Conservation (phyloP, 2,113 vertebrate genomes). For the Mobula birostris region DNA sequence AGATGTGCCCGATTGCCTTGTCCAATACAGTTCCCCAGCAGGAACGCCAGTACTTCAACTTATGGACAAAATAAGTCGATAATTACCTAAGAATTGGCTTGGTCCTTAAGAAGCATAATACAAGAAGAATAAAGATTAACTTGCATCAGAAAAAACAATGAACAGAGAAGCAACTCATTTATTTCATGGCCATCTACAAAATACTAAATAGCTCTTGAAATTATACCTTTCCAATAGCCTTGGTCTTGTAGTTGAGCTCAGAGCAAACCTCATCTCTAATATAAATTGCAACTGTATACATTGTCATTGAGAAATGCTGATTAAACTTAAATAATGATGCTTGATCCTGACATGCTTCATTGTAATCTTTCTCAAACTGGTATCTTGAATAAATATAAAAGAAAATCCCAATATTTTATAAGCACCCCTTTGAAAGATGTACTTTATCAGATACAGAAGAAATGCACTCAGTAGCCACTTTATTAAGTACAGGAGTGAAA, state of each 20-base stretch:
- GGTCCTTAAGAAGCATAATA: slow-evolving; percentile 31
- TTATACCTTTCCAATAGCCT: background rate
- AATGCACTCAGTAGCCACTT: too few species aligned
- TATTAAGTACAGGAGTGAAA: too few species aligned
- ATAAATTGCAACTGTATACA: background rate
- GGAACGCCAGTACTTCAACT: background rate
- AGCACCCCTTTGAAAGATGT: too few species aligned
- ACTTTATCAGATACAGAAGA: too few species aligned
- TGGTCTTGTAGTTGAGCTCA: background rate
- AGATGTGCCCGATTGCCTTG: background rate
- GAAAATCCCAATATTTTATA: too few species aligned
- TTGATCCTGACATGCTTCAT: background rate
- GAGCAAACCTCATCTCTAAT: background rate
- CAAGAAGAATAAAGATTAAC: background rate
- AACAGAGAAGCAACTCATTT: background rate
- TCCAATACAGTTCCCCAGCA: background rate
- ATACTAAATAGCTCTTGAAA: background rate
- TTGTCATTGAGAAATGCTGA: background rate
- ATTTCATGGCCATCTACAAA: background rate
- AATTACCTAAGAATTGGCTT: slow-evolving; percentile 32
- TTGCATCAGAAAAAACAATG: background rate
- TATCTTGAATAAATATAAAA: background rate
- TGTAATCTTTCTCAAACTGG: background rate
- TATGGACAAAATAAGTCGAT: background rate
- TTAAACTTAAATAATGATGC: background rate